These are phyloP conservation scores for Meriones psammophilus DNA, from an alignment of 2,797 vertebrate species.

Conservation along the genomic window DNA sequence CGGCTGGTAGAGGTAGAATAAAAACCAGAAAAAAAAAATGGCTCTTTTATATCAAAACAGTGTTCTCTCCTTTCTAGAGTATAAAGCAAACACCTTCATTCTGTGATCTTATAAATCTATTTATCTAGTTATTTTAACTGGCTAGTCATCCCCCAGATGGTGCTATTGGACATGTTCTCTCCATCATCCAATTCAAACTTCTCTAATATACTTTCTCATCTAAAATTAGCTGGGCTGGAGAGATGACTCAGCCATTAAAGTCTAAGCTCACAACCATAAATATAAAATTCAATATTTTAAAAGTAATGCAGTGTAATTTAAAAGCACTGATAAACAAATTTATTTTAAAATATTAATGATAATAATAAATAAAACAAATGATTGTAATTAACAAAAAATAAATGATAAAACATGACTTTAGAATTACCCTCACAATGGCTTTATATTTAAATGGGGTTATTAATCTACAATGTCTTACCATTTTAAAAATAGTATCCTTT, in stretches of 20 bases:
- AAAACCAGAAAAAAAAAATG: neutral
- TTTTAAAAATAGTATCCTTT: conserved; percentile 3
- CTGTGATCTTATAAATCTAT: neutral
- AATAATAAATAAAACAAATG: neutral
- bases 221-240: neutral
- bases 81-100: neutral
- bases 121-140: neutral
- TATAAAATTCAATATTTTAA: neutral
- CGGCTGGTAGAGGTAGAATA: neutral
- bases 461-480: neutral
- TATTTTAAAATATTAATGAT: neutral
- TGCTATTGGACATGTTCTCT: neutral
- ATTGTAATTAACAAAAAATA: neutral
- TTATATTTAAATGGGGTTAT: neutral
- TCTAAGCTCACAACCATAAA: too few species aligned
- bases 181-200: conserved; percentile 3
- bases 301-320: neutral
- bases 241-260: too few species aligned
- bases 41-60: neutral
- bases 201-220: neutral
- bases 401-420: neutral
- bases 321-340: neutral
- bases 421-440: neutral
- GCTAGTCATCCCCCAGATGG: neutral
- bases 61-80: neutral